Percentiles rank a stretch among this genome's conserved stretches.
Conservation (phyloP, 2,888 invertebrate species). For the Rutpela maculata region DNA sequence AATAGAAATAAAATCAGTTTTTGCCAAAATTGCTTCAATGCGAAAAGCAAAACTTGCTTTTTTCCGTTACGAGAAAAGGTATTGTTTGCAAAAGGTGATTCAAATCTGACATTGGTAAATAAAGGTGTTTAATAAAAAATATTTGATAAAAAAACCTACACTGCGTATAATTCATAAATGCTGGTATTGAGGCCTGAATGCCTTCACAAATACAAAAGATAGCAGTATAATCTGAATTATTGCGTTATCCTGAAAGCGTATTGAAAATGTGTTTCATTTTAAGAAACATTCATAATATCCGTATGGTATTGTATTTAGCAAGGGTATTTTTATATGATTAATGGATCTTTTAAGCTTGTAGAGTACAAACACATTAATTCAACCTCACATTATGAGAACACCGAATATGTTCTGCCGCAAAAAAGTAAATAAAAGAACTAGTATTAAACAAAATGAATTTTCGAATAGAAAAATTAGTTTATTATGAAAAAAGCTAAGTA, state of each 20-base stretch:
- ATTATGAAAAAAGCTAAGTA: background rate
- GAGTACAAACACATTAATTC: slow-evolving; percentile 24
- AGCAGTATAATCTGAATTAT: background rate
- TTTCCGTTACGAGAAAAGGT: too few relatives aligned
- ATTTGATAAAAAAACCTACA: background rate
- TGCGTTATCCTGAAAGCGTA: slow-evolving; percentile 4
- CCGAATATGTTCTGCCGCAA: background rate
- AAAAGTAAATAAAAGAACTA: slow-evolving; percentile 5
- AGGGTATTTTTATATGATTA: slow-evolving; percentile 24
- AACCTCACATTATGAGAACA: slow-evolving; percentile 11
- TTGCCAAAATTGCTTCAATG: too few relatives aligned
- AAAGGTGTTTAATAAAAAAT: background rate
- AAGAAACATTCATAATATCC: slow-evolving; percentile 13
- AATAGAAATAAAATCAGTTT: too few relatives aligned
- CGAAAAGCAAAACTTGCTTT: too few relatives aligned
- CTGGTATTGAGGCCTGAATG: background rate
- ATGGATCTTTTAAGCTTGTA: slow-evolving; percentile 21
- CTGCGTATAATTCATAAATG: background rate
- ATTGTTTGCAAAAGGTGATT: too few relatives aligned
- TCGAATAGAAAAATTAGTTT: background rate
- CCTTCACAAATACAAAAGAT: background rate
- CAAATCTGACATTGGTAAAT: too few relatives aligned
- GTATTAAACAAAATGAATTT: slow-evolving; percentile 23
- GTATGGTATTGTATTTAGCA: slow-evolving; percentile 25
- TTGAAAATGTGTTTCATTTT: slow-evolving; percentile 12